These are phyloP conservation scores for Pasiphila rectangulata DNA, from an alignment of 2,888 invertebrate genomes.

Conservation along the genomic window DNA sequence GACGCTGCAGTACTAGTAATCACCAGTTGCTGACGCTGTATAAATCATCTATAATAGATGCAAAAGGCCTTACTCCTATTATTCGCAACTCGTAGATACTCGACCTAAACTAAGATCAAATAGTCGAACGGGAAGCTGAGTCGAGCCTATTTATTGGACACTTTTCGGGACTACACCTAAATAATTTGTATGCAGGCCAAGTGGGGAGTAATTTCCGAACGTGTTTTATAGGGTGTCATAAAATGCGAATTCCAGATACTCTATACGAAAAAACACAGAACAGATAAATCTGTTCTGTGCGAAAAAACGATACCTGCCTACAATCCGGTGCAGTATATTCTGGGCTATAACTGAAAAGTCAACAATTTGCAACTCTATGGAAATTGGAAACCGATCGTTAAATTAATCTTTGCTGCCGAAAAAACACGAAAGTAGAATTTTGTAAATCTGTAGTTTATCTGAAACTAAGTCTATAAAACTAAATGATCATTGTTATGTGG, in stretches of 20 bases:
- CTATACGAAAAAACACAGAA: no score
- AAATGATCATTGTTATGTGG: not conserved
- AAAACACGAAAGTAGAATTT: no score
- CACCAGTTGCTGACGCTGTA: not conserved
- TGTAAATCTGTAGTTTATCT: not conserved
- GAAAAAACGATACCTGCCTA: no score
- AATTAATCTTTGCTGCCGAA: no score
- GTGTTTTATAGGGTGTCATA: not conserved
- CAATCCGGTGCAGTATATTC: no score
- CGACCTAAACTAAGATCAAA: constrained; percentile 1
- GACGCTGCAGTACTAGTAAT: no score
- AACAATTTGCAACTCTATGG: no score
- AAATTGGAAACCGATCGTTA: no score
- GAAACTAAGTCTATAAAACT: not conserved
- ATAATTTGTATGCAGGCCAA: constrained; percentile 1
- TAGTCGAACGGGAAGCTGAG: not conserved
- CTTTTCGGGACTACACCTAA: constrained; percentile 6
- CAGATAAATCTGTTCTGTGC: no score
- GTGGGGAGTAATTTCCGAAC: not conserved
- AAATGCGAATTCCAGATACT: not conserved
- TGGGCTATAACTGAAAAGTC: no score
- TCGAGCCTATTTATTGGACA: constrained; percentile 4
- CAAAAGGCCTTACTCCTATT: not conserved
- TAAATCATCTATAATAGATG: not conserved
- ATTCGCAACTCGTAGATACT: constrained; percentile 4